These are phyloP conservation scores for Petrolisthes manimaculis DNA, from an alignment of 2,888 invertebrate species.

Conservation along the genomic window DNA sequence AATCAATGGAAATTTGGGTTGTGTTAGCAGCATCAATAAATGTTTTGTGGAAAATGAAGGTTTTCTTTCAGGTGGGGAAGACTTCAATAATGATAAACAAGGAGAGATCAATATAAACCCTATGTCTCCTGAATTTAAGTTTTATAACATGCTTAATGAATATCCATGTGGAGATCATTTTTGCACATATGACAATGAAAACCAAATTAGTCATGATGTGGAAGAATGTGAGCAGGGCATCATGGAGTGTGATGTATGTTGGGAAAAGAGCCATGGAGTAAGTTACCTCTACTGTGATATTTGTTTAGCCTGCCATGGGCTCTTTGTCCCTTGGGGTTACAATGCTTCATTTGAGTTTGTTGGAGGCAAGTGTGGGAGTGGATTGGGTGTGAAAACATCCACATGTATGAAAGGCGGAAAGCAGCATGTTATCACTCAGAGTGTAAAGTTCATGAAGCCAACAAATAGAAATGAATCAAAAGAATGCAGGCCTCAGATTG, in stretches of 20 bases:
- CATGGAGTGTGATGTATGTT: slow-evolving; percentile 32
- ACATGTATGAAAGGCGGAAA: neutral
- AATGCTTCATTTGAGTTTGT: slow-evolving; percentile 31
- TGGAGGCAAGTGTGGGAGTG: slow-evolving; percentile 18
- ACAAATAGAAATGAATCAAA: neutral
- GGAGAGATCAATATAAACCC: neutral
- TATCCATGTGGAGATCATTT: neutral
- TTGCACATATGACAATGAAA: no score
- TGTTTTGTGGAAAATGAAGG: neutral
- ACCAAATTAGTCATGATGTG: no score
- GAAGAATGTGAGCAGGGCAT: no score
- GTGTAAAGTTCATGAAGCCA: slow-evolving; percentile 1
- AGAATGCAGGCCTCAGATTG: neutral
- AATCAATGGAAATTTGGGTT: no score
- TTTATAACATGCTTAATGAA: neutral
- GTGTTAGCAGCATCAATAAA: neutral
- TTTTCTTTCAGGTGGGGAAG: neutral
- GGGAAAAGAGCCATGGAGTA: slow-evolving; percentile 13
- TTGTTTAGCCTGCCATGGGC: slow-evolving; percentile 36
- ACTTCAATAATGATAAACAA: neutral
- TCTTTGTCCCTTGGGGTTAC: slow-evolving; percentile 42
- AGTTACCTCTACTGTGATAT: slow-evolving; percentile 34
- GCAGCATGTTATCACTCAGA: slow-evolving; percentile 24
- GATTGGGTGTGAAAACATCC: slow-evolving; percentile 3
- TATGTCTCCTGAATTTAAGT: neutral